Base-by-base conservation (phyloP, 2,113 vertebrate genomes). In the Brachirus orientalis region DNA sequence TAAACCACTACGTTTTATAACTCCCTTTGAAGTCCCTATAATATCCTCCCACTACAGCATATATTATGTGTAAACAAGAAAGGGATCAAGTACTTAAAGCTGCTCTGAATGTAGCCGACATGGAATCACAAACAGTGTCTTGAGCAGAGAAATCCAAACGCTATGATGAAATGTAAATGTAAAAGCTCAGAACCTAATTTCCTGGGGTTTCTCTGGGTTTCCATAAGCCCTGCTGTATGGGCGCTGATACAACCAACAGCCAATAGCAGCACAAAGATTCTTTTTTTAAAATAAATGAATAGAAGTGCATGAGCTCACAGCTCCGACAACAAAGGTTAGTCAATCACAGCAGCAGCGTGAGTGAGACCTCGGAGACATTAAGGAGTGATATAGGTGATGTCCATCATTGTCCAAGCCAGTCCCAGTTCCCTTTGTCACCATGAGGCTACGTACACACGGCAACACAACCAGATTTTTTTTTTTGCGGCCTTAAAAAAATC, bases 301-400 rank as follows among this genome's bases (percentile, higher is more conserved):
- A 38, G 37, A 11, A 8, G 4, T 38, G 10, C 37, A 69, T n/a
- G n/a, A n/a, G 54, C 43, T 48, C 0, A 0, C 1, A 17, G 56
- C 61, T 61, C 50, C 60, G 22, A 50, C 48, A 28, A 11, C 17
- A 8, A 40, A 38, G 53, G 53, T 56, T 13, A 56, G 36, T 40
- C 47, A 14, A 7, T 47, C 10, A 1, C 6, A 11, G 56, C 81
- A 74, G 67, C 76, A 73, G 79, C 4, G 75, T 83, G 19, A 64
- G 41, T 33, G 44, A n/a, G 75, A 84, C 76, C 63, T 71, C 77
- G 64, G 80, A 71, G 69, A 66, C 28, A 28, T 28, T 58, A 45
- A 1, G 18, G 44, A 12, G 62, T 19, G 45, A 50, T 22, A 50
- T 22, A 16, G 18, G 35, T 18, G 62, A 51, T 71, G 17, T 62